Evolutionary conservation across 2,888 invertebrate species (phyloP).

Genomic region (Zaprionus lineosus): DNA sequence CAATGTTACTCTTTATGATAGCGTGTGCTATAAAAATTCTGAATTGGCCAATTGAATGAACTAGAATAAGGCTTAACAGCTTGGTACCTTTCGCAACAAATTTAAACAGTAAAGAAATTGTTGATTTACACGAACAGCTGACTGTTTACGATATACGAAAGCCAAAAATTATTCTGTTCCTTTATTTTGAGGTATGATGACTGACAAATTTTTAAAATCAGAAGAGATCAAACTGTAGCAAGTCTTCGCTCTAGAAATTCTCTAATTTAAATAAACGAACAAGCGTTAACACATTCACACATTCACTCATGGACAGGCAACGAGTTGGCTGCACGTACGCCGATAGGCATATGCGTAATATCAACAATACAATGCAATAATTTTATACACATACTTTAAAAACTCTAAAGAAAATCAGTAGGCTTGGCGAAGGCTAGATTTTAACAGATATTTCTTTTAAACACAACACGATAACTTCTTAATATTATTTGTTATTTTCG

Average conservation of each 20-base stretch:
- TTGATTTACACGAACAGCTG: no score
- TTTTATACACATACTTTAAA: conserved; percentile 22
- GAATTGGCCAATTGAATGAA: conserved; percentile 10
- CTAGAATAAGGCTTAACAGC: no score
- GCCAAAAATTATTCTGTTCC: no score
- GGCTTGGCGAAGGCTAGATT: conserved; percentile 21
- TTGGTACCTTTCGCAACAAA: no score
- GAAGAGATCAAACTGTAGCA: conserved; percentile 5
- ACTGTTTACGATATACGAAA: no score
- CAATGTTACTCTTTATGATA: conserved; percentile 19
- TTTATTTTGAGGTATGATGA: no score
- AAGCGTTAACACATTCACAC: conserved; percentile 1
- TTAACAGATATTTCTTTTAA: conserved; percentile 15
- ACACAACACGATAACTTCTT: conserved; percentile 18
- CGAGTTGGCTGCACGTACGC: conserved; percentile 1
- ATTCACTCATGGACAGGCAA: not conserved
- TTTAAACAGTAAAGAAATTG: conserved; percentile 6
- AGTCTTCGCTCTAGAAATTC: conserved; percentile 12
- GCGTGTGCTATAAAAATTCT: conserved; percentile 19
- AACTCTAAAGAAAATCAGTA: conserved; percentile 13
- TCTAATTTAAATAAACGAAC: conserved; percentile 24
- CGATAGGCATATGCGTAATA: conserved; percentile 1
- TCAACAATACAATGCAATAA: conserved; percentile 15
- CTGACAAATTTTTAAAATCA: no score
- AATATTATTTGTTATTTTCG: conserved; percentile 14